Percentiles rank a stretch among this genome's conserved stretches.
Conservation (phyloP, 2,888 invertebrate genomes). For the Phania funesta region DNA sequence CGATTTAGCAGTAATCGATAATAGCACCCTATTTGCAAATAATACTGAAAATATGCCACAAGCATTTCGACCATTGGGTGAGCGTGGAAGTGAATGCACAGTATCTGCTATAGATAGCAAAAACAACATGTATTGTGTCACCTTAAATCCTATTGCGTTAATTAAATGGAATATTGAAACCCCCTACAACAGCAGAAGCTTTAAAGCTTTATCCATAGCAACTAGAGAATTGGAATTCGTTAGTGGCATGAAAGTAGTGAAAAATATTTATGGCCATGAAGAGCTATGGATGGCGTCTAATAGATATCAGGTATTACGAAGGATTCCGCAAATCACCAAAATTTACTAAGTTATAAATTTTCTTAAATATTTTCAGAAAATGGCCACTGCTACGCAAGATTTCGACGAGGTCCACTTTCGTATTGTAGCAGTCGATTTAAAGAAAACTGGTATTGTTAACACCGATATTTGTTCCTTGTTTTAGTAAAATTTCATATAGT, state of each 20-base stretch:
- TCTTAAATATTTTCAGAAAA: neutral
- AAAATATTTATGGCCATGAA: conserved; percentile 82
- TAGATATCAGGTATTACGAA: conserved; percentile 82
- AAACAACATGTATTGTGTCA: conserved; percentile 82
- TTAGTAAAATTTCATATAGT: no score
- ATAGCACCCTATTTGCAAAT: conserved; percentile 80
- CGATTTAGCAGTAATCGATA: conserved; percentile 82
- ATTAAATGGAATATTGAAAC: conserved; percentile 87
- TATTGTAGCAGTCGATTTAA: no score
- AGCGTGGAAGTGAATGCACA: conserved; percentile 85
- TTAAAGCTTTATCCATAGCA: conserved; percentile 82
- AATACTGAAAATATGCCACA: conserved; percentile 80
- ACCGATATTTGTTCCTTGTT: no score
- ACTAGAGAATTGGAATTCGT: conserved; percentile 85
- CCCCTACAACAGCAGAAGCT: conserved; percentile 82
- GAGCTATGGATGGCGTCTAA: conserved; percentile 86
- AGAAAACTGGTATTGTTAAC: no score
- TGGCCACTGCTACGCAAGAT: no score
- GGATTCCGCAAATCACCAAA: neutral
- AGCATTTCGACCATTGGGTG: conserved; percentile 82
- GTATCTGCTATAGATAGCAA: conserved; percentile 84
- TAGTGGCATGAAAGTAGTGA: conserved; percentile 86
- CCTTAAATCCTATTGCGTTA: conserved; percentile 85
- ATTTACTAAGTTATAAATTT: neutral
- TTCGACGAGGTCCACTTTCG: no score